Evolutionary conservation across 2,888 invertebrate genomes (phyloP).

Genomic region (Choreutis nemorana): DNA sequence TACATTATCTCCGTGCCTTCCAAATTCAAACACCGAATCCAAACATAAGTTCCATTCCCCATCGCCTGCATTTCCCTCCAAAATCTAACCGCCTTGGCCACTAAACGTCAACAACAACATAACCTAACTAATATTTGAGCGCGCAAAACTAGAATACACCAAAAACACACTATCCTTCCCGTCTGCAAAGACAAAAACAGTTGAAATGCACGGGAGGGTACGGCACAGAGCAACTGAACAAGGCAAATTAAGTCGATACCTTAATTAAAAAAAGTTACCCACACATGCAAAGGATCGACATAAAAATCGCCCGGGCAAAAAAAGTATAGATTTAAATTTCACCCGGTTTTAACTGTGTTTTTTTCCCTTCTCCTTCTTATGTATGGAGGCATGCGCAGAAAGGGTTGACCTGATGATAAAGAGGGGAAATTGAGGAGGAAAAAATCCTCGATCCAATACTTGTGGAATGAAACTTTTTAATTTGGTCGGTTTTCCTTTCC

Average conservation of each 20-base stretch:
- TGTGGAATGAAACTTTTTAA: constrained; percentile 5
- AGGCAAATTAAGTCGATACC: constrained; percentile 66
- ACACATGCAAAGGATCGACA: constrained; percentile 62
- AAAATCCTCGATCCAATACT: too few relatives aligned
- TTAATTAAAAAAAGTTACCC: constrained; percentile 64
- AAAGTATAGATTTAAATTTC: constrained; percentile 67
- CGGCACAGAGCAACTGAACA: constrained; percentile 10
- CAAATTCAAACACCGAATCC: too few relatives aligned
- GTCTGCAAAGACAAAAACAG: constrained; percentile 10
- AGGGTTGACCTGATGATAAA: constrained; percentile 50
- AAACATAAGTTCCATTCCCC: too few relatives aligned
- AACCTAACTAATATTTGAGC: too few relatives aligned
- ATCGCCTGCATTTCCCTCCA: constrained; percentile 28
- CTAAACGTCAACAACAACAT: constrained; percentile 20
- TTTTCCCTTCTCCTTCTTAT: constrained; percentile 62
- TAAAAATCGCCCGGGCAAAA: constrained; percentile 61
- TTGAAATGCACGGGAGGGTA: constrained; percentile 13
- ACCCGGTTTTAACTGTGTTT: constrained; percentile 67
- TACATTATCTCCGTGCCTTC: too few relatives aligned
- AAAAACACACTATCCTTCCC: too few relatives aligned
- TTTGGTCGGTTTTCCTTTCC: constrained; percentile 19
- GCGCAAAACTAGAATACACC: too few relatives aligned
- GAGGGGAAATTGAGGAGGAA: too few relatives aligned
- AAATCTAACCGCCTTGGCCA: constrained; percentile 21
- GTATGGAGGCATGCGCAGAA: constrained; percentile 63